Base-by-base conservation (phyloP, 2,797 vertebrate genomes). In the Valencia hispanica region DNA sequence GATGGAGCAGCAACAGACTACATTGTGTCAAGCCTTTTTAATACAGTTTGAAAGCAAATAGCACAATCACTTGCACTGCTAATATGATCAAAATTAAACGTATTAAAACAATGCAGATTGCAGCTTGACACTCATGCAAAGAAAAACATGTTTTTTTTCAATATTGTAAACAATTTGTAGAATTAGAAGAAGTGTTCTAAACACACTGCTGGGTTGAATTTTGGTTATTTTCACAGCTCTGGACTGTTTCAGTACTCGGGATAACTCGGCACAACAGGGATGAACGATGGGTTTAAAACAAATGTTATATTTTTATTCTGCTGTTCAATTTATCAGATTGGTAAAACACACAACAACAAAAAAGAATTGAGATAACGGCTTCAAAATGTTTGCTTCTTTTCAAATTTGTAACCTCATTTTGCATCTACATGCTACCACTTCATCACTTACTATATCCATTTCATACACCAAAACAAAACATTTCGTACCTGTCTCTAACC, bases 1-100 rank as follows among this genome's bases (percentile, higher is more conserved):
- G 97, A 98, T 0, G 97, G 98, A 47, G 74, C 86, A 43, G 95
- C 92, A 68, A 89, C 88, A 0, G 96, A 99, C 84, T 99, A 99
- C 74, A 86, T 97, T 10, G 92, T 97, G 70, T 89, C 97, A 0
- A 90, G 84, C 14, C 89, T 94, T n/a, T 93, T 83, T 50, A 80
- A 89, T 76, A 83, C 82, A 0, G 47, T 78, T 72, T 82, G 59
- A 89, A 61, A 84, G 36, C 10, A 55, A 14, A 8, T 34, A 15
- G 32, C 10, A 72, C 12, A 36, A 50, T 34, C 17, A 4, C 50
- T 14, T 69, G 27, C 27, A 66, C n/a, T 34, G 50, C 20, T 68
- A 27, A 53, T 80, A 68, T 71, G 4, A 70, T 27, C 43, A 39
- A 18, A 79, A 27, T 68, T 0, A 8, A 51, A 65, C 63, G 43